Evolutionary conservation across 1,140 invertebrate species (phyloP).

Genomic region (Drosophila parabipectinata): DNA sequence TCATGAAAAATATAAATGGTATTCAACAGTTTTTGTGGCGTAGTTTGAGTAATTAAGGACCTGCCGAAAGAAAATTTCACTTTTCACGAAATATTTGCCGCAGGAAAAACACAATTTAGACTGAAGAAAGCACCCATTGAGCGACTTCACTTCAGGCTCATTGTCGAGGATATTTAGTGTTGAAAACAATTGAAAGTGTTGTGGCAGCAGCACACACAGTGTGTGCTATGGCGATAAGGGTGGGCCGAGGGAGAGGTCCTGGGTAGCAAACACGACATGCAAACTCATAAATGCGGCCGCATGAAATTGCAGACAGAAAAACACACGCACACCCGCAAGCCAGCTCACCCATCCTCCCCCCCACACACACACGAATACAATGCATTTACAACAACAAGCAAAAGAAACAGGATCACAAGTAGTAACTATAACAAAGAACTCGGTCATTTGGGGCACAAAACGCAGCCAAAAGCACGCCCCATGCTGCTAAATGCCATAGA

Average conservation of each 20-base stretch:
- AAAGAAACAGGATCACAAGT: conserved; percentile 22
- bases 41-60: conserved; percentile 27
- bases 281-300: conserved; percentile 54
- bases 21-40: not conserved
- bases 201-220: conserved; percentile 17
- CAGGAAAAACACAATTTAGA: conserved; percentile 47
- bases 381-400: conserved; percentile 24
- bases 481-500: conserved; percentile 60
- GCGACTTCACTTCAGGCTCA: conserved; percentile 32
- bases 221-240: not conserved
- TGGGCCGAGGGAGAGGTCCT: not conserved
- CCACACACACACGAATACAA: conserved; percentile 23
- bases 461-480: conserved; percentile 54
- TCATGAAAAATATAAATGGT: not conserved
- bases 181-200: conserved; percentile 69
- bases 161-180: conserved; percentile 46
- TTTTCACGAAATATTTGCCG: conserved; percentile 31
- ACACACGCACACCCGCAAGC: conserved; percentile 17
- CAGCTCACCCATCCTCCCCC: conserved; percentile 10
- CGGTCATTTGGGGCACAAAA: conserved; percentile 74
- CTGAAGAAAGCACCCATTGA: conserved; percentile 12
- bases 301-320: conserved; percentile 31
- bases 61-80: conserved; percentile 31
- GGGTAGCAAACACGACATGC: conserved; percentile 26
- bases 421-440: conserved; percentile 66